Base-by-base conservation (phyloP, 2,888 invertebrate species). In the Drosophila lacicola region DNA sequence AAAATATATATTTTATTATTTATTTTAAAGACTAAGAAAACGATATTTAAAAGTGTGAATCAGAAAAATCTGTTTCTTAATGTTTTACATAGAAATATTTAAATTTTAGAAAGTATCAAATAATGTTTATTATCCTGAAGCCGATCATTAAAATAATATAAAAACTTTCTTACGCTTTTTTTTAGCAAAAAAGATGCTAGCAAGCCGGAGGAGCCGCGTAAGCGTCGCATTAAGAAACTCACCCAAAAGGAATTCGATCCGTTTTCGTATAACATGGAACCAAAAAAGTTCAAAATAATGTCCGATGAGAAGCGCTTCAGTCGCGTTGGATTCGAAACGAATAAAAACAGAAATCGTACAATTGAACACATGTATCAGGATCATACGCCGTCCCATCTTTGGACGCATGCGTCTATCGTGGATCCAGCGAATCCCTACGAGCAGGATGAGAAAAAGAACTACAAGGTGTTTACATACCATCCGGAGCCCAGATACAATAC, bases 401-500 rank as follows among this genome's bases (percentile, higher is more conserved):
- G 91, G 91, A 73, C 77, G 11, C 60, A 89, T 70, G 89, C 91
- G 0, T 63, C 74, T 5, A 88, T 92, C n/a, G 76, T 91, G 17
- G 91, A 92, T 54, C 86, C 90, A 0, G 89, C 88, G 8, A 91
- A 91, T 70, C 90, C 90, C 4, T 84, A 87, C 13, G 91, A 91
- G 17, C 57, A 72, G 14, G 92, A 92, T 51, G 90, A 91, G 0
- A 92, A 92, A 57, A 82, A 90, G 33, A 91, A 91, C 54, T 92
- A 91, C 46, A 90, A 90, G 58, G 50, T 92, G 14, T 92, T 90
- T 50, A 90, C 91, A 1, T 89, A 91, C 63, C 90, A 91, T 54
- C 83, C 91, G 0, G 92, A 92, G 66, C 92, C 92, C 58, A 82
- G 92, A 33, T 92, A 92, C 46, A 91, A 91, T 60, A 92, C 91